Evolutionary conservation across 2,113 vertebrate genomes (phyloP).

Genomic region (Poeciliopsis retropinna): DNA sequence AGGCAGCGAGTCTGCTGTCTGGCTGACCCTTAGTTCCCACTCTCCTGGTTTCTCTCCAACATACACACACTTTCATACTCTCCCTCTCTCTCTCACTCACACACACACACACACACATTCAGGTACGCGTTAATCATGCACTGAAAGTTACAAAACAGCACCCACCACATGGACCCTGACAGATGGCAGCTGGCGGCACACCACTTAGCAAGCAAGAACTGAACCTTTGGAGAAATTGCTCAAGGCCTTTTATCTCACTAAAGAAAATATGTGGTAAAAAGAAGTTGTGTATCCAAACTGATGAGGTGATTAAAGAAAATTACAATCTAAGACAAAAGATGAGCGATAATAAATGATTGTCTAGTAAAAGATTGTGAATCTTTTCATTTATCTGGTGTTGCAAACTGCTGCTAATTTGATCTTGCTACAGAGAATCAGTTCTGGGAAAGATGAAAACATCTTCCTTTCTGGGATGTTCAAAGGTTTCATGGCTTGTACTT

Average conservation of each 20-base stretch:
- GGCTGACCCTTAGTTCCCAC: slow-evolving; percentile 62
- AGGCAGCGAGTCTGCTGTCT: slow-evolving; percentile 66
- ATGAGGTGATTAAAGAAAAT: background rate
- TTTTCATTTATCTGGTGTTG: background rate
- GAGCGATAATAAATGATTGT: background rate
- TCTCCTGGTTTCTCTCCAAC: slow-evolving; percentile 41
- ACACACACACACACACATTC: slow-evolving; percentile 5
- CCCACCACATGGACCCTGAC: slow-evolving; percentile 49
- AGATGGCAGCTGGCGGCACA: slow-evolving; percentile 53
- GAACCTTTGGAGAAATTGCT: slow-evolving; percentile 35
- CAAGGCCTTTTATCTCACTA: slow-evolving; percentile 8
- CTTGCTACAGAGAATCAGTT: no score
- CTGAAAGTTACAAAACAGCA: slow-evolving; percentile 52
- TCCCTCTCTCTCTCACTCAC: background rate
- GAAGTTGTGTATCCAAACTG: background rate
- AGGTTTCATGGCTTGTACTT: no score
- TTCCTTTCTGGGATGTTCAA: no score
- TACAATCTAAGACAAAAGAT: background rate
- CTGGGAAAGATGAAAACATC: no score
- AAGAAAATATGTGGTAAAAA: slow-evolving; percentile 6
- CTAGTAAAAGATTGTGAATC: background rate
- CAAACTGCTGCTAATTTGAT: no score
- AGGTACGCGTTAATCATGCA: slow-evolving; percentile 40
- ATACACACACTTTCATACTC: slow-evolving; percentile 9
- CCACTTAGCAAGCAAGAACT: slow-evolving; percentile 26